phyloP scores from a whole-genome alignment of 2,113 vertebrate species.

The Rallus limicola region DNA sequence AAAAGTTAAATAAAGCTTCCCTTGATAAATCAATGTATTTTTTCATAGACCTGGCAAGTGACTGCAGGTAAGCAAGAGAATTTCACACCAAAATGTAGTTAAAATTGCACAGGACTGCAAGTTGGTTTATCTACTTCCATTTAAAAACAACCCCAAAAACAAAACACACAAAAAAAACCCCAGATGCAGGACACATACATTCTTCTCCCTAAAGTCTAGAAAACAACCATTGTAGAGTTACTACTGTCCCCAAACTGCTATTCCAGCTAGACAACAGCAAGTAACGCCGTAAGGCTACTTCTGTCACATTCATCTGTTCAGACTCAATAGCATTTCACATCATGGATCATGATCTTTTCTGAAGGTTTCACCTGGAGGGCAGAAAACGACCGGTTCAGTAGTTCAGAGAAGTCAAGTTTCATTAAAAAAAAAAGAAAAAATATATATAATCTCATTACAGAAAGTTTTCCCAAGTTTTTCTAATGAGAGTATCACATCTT shows the following conservation, averaged over 20 bases:
- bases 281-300: not conserved
- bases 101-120: not conserved
- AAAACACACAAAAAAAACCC: not conserved
- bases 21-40: not conserved
- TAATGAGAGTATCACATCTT: not conserved
- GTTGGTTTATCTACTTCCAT: not conserved
- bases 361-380: slow-evolving; percentile 24
- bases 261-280: not conserved
- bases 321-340: slow-evolving; percentile 15
- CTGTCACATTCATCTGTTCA: not conserved
- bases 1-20: not conserved
- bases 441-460: not conserved
- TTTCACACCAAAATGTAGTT: not conserved
- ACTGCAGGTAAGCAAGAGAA: not conserved
- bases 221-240: not conserved
- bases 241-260: not conserved
- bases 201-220: not conserved
- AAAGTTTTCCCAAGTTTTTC: not conserved
- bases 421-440: not conserved
- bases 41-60: not conserved
- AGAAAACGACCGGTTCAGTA: slow-evolving; percentile 41
- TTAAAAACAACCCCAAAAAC: not conserved
- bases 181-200: not conserved
- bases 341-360: slow-evolving; percentile 11
- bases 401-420: slow-evolving; percentile 19